phyloP scores from a whole-genome alignment of 2,888 invertebrate genomes.

The Geotrupes spiniger region DNA sequence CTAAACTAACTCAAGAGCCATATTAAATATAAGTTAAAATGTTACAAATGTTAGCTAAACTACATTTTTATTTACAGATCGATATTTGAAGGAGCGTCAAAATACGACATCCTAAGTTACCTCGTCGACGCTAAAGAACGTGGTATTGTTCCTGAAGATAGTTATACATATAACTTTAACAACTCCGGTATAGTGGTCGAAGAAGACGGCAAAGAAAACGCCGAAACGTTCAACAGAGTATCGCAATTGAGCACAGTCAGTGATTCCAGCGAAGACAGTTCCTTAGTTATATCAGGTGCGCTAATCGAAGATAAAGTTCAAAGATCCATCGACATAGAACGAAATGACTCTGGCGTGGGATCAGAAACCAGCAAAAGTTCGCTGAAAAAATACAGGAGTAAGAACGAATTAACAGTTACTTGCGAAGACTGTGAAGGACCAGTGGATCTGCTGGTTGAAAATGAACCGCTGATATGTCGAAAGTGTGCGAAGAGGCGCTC shows the following conservation, averaged over 20 bases:
- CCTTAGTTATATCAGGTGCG: constrained; percentile 62
- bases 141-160: constrained; percentile 67
- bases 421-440: constrained; percentile 87
- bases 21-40: too few species aligned
- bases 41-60: too few species aligned
- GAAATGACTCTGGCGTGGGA: constrained; percentile 90
- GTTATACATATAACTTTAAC: constrained; percentile 63
- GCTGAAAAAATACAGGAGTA: constrained; percentile 68
- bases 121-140: constrained; percentile 83
- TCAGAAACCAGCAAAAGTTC: constrained; percentile 88
- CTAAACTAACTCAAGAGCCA: too few species aligned
- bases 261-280: constrained; percentile 82
- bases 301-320: constrained; percentile 57
- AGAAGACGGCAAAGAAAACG: constrained; percentile 58
- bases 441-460: constrained; percentile 72
- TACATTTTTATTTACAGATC: too few species aligned
- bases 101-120: constrained; percentile 86
- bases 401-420: constrained; percentile 52
- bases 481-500: constrained; percentile 85
- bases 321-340: constrained; percentile 75
- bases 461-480: constrained; percentile 78
- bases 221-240: constrained; percentile 64
- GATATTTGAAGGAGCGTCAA: constrained; percentile 79
- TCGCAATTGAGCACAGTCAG: constrained; percentile 79
- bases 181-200: constrained; percentile 51